These are phyloP conservation scores for Conus ventricosus DNA, from an alignment of 1,140 invertebrate genomes.

Conservation along the genomic window DNA sequence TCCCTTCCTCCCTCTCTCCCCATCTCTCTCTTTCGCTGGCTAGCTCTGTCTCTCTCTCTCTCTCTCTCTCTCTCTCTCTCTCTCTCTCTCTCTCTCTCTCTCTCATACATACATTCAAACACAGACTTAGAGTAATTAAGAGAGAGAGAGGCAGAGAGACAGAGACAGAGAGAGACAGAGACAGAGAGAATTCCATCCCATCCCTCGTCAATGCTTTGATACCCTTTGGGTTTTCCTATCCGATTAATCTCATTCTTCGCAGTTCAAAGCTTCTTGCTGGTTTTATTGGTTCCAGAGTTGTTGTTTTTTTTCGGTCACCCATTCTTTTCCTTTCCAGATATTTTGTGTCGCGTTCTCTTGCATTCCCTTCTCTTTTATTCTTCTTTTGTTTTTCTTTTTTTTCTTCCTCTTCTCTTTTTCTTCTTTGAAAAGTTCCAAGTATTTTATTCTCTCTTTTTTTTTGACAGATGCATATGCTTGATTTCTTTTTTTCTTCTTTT, in stretches of 20 bases:
- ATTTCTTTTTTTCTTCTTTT: too few species aligned
- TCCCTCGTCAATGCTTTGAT: not conserved
- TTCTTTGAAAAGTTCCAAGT: too few species aligned
- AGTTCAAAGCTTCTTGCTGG: not conserved
- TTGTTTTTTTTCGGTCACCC: too few species aligned
- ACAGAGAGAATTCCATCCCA: not conserved
- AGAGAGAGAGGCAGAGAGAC: too few species aligned
- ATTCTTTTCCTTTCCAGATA: too few species aligned
- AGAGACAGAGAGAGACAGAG: too few species aligned
- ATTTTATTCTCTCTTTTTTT: too few species aligned
- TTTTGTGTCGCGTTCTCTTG: too few species aligned
- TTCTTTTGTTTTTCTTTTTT: too few species aligned
- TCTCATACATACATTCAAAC: not conserved
- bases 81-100: conserved; percentile 14
- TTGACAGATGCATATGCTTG: too few species aligned
- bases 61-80: conserved; percentile 25
- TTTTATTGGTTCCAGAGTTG: not conserved
- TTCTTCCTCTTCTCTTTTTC: too few species aligned
- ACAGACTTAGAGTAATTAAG: not conserved
- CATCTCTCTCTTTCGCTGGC: not conserved
- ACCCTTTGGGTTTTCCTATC: not conserved
- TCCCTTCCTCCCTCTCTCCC: conserved; percentile 12
- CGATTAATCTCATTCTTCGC: not conserved
- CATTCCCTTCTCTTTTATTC: too few species aligned
- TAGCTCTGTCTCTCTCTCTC: not conserved